Conservation (phyloP, 2,797 vertebrate species). For the Scolopax rusticola region DNA sequence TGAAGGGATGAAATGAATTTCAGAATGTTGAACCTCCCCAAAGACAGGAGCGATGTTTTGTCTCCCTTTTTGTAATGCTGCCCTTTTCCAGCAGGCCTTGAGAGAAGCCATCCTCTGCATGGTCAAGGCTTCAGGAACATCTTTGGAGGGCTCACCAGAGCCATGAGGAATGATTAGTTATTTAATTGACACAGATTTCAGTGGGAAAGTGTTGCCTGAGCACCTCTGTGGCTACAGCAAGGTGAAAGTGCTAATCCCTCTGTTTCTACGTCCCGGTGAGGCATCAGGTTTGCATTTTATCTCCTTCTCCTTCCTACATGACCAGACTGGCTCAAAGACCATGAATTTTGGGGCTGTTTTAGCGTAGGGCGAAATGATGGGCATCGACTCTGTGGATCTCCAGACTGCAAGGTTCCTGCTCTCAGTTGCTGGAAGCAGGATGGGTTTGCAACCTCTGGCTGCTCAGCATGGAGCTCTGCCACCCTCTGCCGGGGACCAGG, state of each 20-base stretch:
- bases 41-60: not conserved
- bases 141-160: not conserved
- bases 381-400: fast-evolving
- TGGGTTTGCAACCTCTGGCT: not conserved
- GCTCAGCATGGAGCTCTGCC: not conserved
- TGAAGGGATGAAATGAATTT: not conserved
- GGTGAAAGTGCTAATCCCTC: not conserved
- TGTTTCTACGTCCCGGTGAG: fast-evolving
- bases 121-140: not conserved
- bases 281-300: not conserved
- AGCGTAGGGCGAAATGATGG: not conserved
- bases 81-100: not conserved
- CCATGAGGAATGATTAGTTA: fast-evolving
- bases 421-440: not conserved
- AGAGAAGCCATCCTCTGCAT: fast-evolving
- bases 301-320: fast-evolving
- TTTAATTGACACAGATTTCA: not conserved
- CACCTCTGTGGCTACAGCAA: not conserved
- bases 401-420: not conserved
- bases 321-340: not conserved
- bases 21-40: not conserved
- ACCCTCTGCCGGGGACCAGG: not conserved
- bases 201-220: not conserved
- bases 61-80: not conserved
- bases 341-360: fast-evolving